phyloP scores from a whole-genome alignment of 1,140 invertebrate species.

The Oncopodura yosiiana region DNA sequence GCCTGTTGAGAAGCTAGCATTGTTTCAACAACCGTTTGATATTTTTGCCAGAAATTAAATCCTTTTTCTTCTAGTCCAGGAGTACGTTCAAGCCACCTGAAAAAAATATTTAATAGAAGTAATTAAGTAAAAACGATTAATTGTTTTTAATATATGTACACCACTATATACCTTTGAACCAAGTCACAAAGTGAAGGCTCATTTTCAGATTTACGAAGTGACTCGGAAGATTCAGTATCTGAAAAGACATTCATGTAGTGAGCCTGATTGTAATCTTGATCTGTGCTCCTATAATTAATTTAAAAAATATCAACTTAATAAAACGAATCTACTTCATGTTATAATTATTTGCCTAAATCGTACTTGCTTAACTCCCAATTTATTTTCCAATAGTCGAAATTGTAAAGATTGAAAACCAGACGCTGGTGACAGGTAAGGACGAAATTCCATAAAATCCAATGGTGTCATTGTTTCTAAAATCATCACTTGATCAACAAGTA shows the following conservation, averaged over 20 bases:
- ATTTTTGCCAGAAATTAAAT: slow-evolving; percentile 91
- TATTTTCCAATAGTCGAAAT: slow-evolving; percentile 93
- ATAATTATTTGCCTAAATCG: slow-evolving; percentile 13
- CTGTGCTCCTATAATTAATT: slow-evolving; percentile 54
- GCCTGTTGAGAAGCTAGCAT: slow-evolving; percentile 60
- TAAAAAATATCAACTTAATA: not conserved
- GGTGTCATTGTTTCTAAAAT: slow-evolving; percentile 98
- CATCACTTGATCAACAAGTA: slow-evolving; percentile 90
- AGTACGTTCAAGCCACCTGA: slow-evolving; percentile 78
- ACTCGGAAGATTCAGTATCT: slow-evolving; percentile 57
- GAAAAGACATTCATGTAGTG: slow-evolving; percentile 78
- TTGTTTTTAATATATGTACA: not conserved
- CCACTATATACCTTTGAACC: slow-evolving; percentile 52
- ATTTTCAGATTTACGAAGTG: slow-evolving; percentile 63
- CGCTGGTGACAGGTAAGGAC: slow-evolving; percentile 80
- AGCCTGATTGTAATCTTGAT: slow-evolving; percentile 84
- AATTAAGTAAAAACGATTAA: not conserved
- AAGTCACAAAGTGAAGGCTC: slow-evolving; percentile 74
- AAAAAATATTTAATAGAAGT: slow-evolving; percentile 6
- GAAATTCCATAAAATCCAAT: slow-evolving; percentile 92
- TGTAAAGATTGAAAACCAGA: slow-evolving; percentile 97
- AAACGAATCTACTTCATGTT: not conserved
- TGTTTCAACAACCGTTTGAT: slow-evolving; percentile 61
- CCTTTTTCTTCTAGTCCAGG: slow-evolving; percentile 73
- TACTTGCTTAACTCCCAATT: slow-evolving; percentile 77